These are phyloP conservation scores for Anas georgica DNA, from an alignment of 2,797 vertebrate genomes.

Conservation along the genomic window DNA sequence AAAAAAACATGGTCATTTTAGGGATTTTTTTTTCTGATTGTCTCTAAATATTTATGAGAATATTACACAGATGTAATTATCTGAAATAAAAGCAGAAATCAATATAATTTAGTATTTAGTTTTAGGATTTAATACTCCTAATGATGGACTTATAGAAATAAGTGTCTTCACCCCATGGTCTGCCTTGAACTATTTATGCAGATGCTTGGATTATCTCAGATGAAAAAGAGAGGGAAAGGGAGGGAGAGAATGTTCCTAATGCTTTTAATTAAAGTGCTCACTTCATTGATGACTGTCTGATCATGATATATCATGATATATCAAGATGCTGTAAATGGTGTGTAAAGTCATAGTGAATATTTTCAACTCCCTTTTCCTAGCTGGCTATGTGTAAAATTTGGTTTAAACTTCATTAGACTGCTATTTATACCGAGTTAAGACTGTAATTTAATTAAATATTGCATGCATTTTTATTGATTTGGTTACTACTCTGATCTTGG, in stretches of 20 bases:
- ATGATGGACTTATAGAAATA: background rate
- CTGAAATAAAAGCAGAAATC: background rate
- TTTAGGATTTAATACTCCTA: background rate
- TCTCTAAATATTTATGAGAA: background rate
- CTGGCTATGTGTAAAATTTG: background rate
- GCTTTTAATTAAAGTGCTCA: too few species aligned
- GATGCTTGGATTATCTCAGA: background rate
- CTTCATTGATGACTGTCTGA: too few species aligned
- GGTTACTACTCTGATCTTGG: background rate
- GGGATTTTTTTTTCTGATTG: background rate
- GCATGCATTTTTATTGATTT: background rate
- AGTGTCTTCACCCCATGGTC: background rate
- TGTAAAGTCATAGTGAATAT: background rate
- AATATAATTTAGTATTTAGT: background rate
- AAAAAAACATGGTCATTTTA: background rate
- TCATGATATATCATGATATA: too few species aligned
- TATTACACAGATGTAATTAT: background rate
- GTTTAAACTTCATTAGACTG: background rate
- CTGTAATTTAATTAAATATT: background rate
- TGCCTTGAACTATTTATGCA: background rate
- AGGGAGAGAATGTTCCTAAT: too few species aligned
- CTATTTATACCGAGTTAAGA: background rate
- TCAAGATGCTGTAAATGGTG: background rate
- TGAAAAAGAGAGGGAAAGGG: too few species aligned
- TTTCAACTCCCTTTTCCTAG: background rate